Evolutionary conservation across 2,113 vertebrate species (phyloP).

Genomic region (Tympanuchus pallidicinctus): DNA sequence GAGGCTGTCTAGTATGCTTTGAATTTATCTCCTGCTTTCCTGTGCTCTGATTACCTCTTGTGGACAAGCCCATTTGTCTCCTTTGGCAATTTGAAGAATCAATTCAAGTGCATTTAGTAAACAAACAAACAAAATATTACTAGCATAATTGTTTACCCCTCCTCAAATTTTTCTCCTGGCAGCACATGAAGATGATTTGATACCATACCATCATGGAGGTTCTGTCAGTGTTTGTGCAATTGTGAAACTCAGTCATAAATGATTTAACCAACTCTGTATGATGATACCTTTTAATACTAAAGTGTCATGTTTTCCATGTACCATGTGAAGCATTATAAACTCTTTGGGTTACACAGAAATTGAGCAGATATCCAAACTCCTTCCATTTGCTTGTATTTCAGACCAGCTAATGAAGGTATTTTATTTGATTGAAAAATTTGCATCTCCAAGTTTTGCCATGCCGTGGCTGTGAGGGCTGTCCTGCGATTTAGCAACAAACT

Average conservation of each 20-base stretch:
- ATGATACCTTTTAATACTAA: neutral
- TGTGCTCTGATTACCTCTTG: neutral
- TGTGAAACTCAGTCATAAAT: neutral
- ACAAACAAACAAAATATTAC: neutral
- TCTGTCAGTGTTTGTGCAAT: neutral
- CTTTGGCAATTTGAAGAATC: neutral
- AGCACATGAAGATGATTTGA: neutral
- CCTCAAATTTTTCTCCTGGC: neutral
- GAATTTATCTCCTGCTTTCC: constrained; percentile 18
- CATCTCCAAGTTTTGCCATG: neutral
- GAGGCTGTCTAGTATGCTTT: neutral
- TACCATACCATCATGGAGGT: neutral
- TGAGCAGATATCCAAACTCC: neutral
- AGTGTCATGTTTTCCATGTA: neutral
- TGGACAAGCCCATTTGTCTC: neutral
- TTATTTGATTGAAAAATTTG: neutral
- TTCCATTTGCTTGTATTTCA: neutral
- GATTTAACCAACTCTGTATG: neutral
- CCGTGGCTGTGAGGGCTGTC: neutral
- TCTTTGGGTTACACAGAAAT: neutral
- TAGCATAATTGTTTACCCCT: neutral
- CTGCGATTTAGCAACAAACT: neutral
- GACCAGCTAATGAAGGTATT: neutral
- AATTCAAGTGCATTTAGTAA: neutral
- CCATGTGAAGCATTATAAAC: neutral